Evolutionary conservation across 2,113 vertebrate genomes (phyloP).

Genomic region (Asarcornis scutulata): DNA sequence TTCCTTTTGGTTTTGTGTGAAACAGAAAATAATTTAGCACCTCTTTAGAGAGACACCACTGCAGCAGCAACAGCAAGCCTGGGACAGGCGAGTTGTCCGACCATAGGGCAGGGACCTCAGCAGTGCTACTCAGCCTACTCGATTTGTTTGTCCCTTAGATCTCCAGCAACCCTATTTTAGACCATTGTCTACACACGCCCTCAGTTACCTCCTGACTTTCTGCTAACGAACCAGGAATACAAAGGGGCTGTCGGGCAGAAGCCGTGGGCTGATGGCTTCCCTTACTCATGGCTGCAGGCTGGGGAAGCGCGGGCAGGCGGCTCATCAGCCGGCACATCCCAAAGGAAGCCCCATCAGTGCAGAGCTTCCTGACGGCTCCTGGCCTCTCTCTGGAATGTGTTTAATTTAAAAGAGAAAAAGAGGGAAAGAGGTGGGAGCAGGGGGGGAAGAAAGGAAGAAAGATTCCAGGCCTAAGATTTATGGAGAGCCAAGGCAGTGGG

Average conservation of each 20-base stretch:
- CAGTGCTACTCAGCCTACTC: background rate
- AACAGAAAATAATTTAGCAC: background rate
- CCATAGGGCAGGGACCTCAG: background rate
- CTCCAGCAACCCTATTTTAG: background rate
- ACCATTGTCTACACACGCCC: background rate
- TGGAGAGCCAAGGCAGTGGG: constrained; percentile 34
- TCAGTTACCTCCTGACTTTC: background rate
- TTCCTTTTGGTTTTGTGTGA: background rate
- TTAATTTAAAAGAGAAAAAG: constrained; percentile 66
- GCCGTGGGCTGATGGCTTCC: background rate
- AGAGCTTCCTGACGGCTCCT: constrained; percentile 41
- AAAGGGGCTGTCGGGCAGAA: background rate
- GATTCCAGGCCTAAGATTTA: constrained; percentile 62
- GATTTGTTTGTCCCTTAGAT: background rate
- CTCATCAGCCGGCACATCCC: constrained; percentile 11
- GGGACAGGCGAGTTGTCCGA: background rate
- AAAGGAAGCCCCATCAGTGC: background rate
- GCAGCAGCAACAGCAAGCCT: background rate
- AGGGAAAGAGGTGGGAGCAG: constrained; percentile 23
- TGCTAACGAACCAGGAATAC: background rate
- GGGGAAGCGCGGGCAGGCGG: background rate
- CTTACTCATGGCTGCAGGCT: background rate
- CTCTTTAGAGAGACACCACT: background rate
- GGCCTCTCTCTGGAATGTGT: constrained; percentile 58
- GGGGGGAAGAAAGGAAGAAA: constrained; percentile 52